phyloP scores from a whole-genome alignment of 2,797 vertebrate species.

The Cheirogaleus major region DNA sequence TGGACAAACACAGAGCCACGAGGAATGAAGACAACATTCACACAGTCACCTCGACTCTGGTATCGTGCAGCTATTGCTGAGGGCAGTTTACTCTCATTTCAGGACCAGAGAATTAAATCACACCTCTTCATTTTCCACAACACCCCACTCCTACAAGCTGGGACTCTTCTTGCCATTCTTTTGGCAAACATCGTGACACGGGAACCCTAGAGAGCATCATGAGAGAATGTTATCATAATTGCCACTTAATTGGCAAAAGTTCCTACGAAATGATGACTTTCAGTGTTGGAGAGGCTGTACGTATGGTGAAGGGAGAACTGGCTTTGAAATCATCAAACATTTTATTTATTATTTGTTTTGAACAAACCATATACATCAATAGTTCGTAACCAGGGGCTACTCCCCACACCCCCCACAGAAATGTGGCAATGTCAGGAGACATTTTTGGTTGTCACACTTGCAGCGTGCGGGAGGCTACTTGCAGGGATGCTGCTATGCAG shows the following conservation, averaged over 20 bases:
- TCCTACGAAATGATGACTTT: neutral
- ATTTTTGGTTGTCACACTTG: neutral
- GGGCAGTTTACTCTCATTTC: neutral
- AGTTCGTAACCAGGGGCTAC: neutral
- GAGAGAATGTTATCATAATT: neutral
- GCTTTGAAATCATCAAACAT: neutral
- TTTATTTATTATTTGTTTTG: neutral
- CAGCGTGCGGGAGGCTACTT: neutral
- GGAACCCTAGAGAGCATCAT: neutral
- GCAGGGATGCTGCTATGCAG: neutral
- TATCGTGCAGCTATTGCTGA: neutral
- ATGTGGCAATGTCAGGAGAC: neutral
- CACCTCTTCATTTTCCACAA: neutral
- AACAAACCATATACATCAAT: neutral
- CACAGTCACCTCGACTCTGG: neutral
- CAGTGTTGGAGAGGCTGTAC: neutral
- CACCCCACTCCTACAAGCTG: neutral
- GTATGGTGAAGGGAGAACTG: neutral
- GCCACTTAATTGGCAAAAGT: neutral
- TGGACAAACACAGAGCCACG: neutral
- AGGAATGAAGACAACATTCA: neutral
- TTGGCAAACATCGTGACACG: neutral
- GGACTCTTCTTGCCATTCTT: neutral
- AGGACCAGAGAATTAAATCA: neutral
- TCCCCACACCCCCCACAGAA: rapidly evolving